Base-by-base conservation (phyloP, 2,113 vertebrate species). In the Syngnathus floridae region DNA sequence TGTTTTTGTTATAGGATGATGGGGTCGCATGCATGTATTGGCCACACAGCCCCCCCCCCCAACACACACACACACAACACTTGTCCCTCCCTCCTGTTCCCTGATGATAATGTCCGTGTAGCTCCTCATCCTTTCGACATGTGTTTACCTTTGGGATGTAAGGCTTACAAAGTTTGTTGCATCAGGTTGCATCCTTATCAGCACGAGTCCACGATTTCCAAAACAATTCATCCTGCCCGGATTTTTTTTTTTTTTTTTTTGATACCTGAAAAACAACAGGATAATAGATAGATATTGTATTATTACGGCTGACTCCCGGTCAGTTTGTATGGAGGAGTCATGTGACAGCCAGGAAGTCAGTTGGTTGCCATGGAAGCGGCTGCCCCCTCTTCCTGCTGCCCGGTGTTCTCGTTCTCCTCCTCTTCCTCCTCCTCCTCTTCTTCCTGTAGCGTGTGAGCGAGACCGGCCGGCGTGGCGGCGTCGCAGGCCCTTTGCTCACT, bases 401-500 rank as follows among this genome's bases (percentile, higher is more conserved):
- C 38, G 11, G n/a, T 40, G 17, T 21, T 19, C 63, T 64, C 45
- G 5, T 48, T 35, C 17, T 36, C 46, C 62, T 84, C 82, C 19
- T 69, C 82, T 17, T 69, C 71, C 64, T 81, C 76, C 84, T 93
- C 93, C 57, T 93, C 93, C 46, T 93, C 92, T 82, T 94, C 94
- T 82, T 95, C 94, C 70, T 95, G 94, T 70, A 94, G 92, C 11
- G 91, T 94, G 81, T 97, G 95, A 78, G 93, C 92, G 13, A 93
- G 91, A 64, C 92, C 92, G 59, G 59, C 40, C 40, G 31, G 93
- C 91, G 58, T 92, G 93, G 83, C 93, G 35, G 83, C 93, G 35
- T 98, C 95, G 56, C 93, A 94, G 74, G 93, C 87, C 87, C 97
- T 98, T 76, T 93, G 90, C 82, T 95, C 95, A 69, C 93, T 90